Evolutionary conservation across 2,113 vertebrate genomes (phyloP), one percentile per base, ranked within the genome.

Genomic region (Eleginops maclovinus): DNA sequence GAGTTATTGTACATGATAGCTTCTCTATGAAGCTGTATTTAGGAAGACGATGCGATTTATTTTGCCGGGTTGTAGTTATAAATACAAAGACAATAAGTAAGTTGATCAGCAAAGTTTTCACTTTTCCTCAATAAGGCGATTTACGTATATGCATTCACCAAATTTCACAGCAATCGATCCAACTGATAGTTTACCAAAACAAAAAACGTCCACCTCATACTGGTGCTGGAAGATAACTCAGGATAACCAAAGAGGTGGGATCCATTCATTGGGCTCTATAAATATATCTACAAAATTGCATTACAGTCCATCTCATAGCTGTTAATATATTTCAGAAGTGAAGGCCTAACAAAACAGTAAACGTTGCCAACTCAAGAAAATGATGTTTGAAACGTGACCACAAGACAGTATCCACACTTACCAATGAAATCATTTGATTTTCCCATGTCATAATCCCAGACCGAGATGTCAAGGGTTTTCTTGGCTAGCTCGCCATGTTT

Each of bases 391-490:
- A 46, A 36, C 22, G n/a, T 7, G 17, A 55, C 12, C 22, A 22
- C 9, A 26, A 53, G 55, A 40, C 5, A 36, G 31, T 36, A 36
- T 36, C 31, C 31, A 11, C 21, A 83, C 96, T 95, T 84, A 98
- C 97, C 98, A 0, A 99, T 99, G 77, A 98, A 98, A 75, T 98
- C 97, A 0, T 98, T 98, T 2, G 97, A 95, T 79, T 98, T 98
- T 0, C 98, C 97, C 0, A 99, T 98, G 90, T 99, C 98, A 0
- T 99, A 99, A 93, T 99, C 98, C 97, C 97, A 99, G 51, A 99
- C 98, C 0, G 98, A 97, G 83, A 99, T 94, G 76, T 99, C 96
- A 67, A 99, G 94, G 0, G 95, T 96, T 78, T 99, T 99, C 95
- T 99, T 99, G 3, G 98, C 98, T 16, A 99, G 93, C 14, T 99